Evolutionary conservation across 2,113 vertebrate species (phyloP), one percentile per base, ranked within the genome.

Genomic region (Tapirus terrestris): DNA sequence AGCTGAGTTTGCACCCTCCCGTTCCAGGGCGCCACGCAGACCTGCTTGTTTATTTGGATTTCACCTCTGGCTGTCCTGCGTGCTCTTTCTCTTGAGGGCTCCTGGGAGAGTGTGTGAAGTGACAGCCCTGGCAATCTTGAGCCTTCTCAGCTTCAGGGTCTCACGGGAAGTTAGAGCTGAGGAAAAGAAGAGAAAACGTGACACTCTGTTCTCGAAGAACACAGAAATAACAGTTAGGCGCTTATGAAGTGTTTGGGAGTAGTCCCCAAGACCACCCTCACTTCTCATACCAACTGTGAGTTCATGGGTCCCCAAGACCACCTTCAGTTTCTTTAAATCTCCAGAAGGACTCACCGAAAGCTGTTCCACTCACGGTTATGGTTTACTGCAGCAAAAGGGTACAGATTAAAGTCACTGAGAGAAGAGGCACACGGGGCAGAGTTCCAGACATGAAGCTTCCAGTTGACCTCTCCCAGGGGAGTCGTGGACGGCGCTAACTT

Each of bases 1-100:
- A 12, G 31, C 51, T 3, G 36, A 18, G 80, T 16, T 67, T 51
- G 58, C n/a, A 3, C 25, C 0, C 1, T 10, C 12, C 0, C 1
- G 10, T 39, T 8, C 0, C 8, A 16, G 76, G 76, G 76, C 20
- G 20, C 45, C 45, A 1, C 1, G 4, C 48, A 23, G 58, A 23
- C 83, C 61, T 5, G 23, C 63, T 9, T 8, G 31, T 27, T 5
- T n/a, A 1, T 33, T 4, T 13, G 14, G 29, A 45, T 76, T 39
- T 56, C 61, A 7, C 20, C 13, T 43, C 21, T 18, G 27, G 8
- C 81, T 67, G 31, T 11, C 67, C 67, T 10, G 6, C 4, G 1
- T 1, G 5, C 79, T 10, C 7, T 5, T 20, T 39, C 75, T 33
- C 84, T 21, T 14, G 17, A 27, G 39, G 60, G 81, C 81, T 33